Evolutionary conservation across 1,140 invertebrate species (phyloP), one percentile per base, ranked within the genome.

Genomic region (Sitodiplosis mosellana): DNA sequence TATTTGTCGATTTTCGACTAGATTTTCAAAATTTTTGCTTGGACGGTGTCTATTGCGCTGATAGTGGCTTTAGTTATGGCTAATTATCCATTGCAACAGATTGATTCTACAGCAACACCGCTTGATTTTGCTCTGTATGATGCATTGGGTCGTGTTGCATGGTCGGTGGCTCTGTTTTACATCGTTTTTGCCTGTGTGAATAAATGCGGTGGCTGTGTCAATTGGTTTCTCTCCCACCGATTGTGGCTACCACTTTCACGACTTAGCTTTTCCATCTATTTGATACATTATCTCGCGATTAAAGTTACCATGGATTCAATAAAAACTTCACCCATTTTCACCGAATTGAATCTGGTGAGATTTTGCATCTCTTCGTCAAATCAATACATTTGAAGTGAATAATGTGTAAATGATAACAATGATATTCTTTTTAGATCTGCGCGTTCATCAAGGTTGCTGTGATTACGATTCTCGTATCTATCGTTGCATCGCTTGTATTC

Each of bases 141-240:
- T 1, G 67, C 74, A 1, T 63, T 81, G 7, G 67, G 73, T 33
- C 65, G 80, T 27, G 63, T 73, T 1, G 60, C 64, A 0, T 85
- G 81, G 74, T 68, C 71, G 0, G 5, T 77, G 0, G 68, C 63
- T 1, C 46, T 86, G 3, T 68, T 69, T 1, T 84, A 80, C 79
- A 66, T 86, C 8, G 70, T 83, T 4, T 75, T 80, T 40, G 76
- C 77, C 2, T 81, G 81, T 53, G 59, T 69, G 3, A 67, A 73
- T 44, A 77, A 75, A 27, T 74, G 76, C 56, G 80, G 75, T 51
- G 78, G 71, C 46, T 56, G 66, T 22, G 63, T 71, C 21, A 68
- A 72, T 46, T 65, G 64, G 56, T 64, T 73, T 14, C 53, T 73
- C 2, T 66, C 65, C 7, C 56, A 63, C 5, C 51, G 56, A 2